These are phyloP conservation scores for Tenrec ecaudatus DNA, from an alignment of 2,113 vertebrate genomes.

Conservation along the genomic window DNA sequence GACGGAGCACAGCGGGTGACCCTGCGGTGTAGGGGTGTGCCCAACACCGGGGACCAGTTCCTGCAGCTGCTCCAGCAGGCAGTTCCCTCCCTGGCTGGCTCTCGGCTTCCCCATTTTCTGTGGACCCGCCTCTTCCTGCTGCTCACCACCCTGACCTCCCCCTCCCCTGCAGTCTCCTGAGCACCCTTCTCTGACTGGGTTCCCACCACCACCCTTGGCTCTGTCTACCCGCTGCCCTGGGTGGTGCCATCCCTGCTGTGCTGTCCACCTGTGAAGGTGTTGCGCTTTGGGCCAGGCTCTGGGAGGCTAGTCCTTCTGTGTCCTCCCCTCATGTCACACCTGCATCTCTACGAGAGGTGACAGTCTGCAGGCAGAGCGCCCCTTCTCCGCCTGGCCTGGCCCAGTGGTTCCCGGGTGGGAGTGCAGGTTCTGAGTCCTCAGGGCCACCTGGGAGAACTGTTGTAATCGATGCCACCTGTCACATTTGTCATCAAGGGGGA, in stretches of 20 bases:
- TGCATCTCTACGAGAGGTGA: too few relatives aligned
- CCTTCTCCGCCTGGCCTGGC: too few relatives aligned
- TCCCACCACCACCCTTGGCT: not conserved
- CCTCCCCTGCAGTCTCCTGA: too few relatives aligned
- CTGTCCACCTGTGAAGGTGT: too few relatives aligned
- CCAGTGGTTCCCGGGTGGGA: too few relatives aligned
- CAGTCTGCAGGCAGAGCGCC: not conserved
- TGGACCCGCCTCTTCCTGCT: not conserved
- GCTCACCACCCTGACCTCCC: not conserved
- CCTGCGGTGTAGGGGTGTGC: not conserved
- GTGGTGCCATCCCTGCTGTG: too few relatives aligned
- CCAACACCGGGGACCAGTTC: not conserved
- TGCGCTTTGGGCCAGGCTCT: too few relatives aligned
- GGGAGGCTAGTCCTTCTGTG: too few relatives aligned
- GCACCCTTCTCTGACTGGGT: not conserved
- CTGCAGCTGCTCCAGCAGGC: accelerated
- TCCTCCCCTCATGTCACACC: too few relatives aligned
- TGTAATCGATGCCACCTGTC: not conserved
- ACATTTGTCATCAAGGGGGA: not conserved
- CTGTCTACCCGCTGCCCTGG: too few relatives aligned
- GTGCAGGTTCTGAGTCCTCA: too few relatives aligned
- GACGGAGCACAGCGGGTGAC: too few relatives aligned
- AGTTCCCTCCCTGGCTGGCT: not conserved
- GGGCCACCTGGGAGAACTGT: not conserved
- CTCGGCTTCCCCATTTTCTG: accelerated